Evolutionary conservation across 2,888 invertebrate genomes (phyloP).

Genomic region (Cerastoderma edule): DNA sequence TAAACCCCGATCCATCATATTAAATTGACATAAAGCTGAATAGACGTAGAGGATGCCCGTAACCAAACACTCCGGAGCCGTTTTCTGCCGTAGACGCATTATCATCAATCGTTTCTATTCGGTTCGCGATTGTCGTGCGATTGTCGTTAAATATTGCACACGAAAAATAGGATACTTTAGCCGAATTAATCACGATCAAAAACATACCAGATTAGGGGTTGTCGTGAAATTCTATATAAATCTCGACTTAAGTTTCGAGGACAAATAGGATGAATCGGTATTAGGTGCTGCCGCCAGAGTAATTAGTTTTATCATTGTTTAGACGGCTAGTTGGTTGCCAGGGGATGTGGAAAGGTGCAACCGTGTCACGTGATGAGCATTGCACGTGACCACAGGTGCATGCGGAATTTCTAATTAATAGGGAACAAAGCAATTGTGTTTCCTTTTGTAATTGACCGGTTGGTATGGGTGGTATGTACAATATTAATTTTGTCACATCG

Average conservation of each 20-base stretch:
- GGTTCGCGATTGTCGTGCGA: conserved; percentile 16
- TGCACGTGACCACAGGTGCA: conserved; percentile 9
- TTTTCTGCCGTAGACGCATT: conserved; percentile 15
- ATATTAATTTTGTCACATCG: no score
- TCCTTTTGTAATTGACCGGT: no score
- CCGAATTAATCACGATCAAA: conserved; percentile 17
- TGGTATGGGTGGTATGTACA: no score
- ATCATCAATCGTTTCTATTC: conserved; percentile 21
- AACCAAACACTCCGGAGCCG: conserved; percentile 1
- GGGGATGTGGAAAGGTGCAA: conserved; percentile 11
- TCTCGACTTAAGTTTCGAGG: neutral
- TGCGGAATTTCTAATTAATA: conserved; percentile 23
- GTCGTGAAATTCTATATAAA: conserved; percentile 19
- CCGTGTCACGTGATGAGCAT: conserved; percentile 12
- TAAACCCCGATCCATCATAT: conserved; percentile 21
- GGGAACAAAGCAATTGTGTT: no score
- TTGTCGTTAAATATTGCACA: conserved; percentile 17
- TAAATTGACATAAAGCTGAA: conserved; percentile 25
- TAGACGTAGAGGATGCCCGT: neutral
- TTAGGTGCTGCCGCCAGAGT: conserved; percentile 7
- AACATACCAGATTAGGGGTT: conserved; percentile 11
- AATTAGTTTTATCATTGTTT: conserved; percentile 21
- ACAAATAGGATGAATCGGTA: conserved; percentile 18
- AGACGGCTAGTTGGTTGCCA: conserved; percentile 3
- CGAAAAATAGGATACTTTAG: neutral